Evolutionary conservation across 2,113 vertebrate species (phyloP).

Genomic region (Erythrocercus mccallii): DNA sequence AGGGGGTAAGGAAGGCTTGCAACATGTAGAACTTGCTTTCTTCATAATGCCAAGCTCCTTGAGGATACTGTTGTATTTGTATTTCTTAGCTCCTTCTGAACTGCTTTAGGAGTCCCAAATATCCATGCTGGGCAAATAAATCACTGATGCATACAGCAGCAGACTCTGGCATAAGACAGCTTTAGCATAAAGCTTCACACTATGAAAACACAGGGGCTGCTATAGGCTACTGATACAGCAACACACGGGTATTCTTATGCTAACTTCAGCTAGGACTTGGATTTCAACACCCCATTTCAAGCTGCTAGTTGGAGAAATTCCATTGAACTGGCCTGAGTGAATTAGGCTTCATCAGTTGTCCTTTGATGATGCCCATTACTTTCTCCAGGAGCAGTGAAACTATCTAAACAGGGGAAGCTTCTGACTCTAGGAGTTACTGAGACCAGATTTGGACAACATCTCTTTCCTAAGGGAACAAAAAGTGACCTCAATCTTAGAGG

Average conservation of each 20-base stretch:
- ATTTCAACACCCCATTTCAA: not conserved
- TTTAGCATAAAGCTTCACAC: not conserved
- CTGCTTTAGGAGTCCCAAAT: not conserved
- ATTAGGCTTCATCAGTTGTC: not conserved
- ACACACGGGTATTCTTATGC: not conserved
- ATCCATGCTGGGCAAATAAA: not conserved
- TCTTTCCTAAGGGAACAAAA: slow-evolving; percentile 28
- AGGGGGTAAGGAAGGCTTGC: not conserved
- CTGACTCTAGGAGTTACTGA: not conserved
- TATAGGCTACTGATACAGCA: not conserved
- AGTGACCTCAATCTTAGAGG: not conserved
- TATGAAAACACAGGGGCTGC: not conserved
- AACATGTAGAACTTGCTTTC: not conserved
- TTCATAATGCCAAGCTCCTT: not conserved
- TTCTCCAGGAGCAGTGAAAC: not conserved
- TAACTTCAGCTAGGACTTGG: not conserved
- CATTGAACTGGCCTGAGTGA: not conserved
- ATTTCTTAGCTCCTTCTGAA: not conserved
- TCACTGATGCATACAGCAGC: not conserved
- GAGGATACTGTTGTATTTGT: not conserved
- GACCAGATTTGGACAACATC: slow-evolving; percentile 25
- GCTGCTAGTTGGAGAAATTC: not conserved
- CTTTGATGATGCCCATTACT: not conserved
- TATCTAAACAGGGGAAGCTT: not conserved
- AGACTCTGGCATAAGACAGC: not conserved